Evolutionary conservation across 2,797 vertebrate species (phyloP).

Genomic region (Sebastiscus albofasciatus): DNA sequence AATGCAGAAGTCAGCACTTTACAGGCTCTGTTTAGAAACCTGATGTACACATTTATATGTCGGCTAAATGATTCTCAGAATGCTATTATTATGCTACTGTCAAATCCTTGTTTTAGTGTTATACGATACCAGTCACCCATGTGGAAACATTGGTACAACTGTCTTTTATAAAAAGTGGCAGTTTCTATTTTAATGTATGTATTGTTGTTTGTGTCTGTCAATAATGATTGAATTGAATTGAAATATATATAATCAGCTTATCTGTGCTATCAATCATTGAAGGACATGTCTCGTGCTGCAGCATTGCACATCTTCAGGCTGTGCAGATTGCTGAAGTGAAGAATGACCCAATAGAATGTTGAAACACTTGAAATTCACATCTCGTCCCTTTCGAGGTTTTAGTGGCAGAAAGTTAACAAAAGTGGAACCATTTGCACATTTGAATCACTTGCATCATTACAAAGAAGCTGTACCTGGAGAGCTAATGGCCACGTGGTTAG

Average conservation of each 20-base stretch:
- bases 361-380: neutral
- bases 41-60: too few relatives aligned
- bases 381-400: neutral
- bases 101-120: too few relatives aligned
- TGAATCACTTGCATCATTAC: neutral
- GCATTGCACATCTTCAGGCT: neutral
- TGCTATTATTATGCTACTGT: too few relatives aligned
- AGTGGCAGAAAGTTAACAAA: neutral
- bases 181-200: too few relatives aligned
- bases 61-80: too few relatives aligned
- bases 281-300: neutral
- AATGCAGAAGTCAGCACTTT: too few relatives aligned
- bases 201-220: too few relatives aligned
- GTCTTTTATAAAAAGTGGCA: too few relatives aligned
- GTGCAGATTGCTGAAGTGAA: neutral
- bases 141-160: too few relatives aligned
- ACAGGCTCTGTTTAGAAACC: too few relatives aligned
- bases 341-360: neutral
- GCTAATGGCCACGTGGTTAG: neutral
- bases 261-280: neutral
- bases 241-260: slow-evolving; percentile 30
- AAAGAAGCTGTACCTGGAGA: neutral
- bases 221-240: too few relatives aligned
- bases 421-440: neutral
- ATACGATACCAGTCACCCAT: too few relatives aligned